These are phyloP conservation scores for Catostomus latipinnis DNA, from an alignment of 2,797 vertebrate genomes.

Conservation along the genomic window DNA sequence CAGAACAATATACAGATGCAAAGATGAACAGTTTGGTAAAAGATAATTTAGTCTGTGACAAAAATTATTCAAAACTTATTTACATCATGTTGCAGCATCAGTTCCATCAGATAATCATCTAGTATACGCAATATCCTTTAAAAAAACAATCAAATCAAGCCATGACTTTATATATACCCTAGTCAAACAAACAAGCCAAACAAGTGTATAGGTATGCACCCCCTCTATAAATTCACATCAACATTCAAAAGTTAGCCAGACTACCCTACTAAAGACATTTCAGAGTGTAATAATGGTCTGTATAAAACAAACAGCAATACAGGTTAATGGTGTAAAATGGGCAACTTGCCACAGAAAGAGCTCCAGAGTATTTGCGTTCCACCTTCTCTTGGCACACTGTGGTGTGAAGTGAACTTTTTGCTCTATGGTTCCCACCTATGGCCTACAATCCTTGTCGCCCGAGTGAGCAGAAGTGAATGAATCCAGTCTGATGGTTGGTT, in stretches of 20 bases:
- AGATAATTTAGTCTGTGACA: background rate
- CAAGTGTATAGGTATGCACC: conserved; percentile 6
- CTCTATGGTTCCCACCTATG: conserved; percentile 82
- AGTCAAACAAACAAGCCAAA: conserved; percentile 13
- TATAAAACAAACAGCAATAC: conserved; percentile 40
- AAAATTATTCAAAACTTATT: background rate
- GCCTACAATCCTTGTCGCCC: conserved; percentile 79
- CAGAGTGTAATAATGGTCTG: background rate
- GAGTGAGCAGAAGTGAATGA: conserved; percentile 88
- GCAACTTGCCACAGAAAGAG: conserved; percentile 81
- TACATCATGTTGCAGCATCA: background rate
- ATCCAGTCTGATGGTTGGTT: conserved; percentile 86
- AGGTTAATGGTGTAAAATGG: conserved; percentile 69
- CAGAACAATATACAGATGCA: background rate
- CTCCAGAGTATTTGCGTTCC: conserved; percentile 76
- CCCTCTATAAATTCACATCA: background rate
- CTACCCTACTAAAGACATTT: background rate
- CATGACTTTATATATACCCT: background rate
- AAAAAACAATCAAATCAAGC: conserved; percentile 8
- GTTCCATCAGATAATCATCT: background rate
- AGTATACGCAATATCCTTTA: background rate
- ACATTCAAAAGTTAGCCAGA: background rate
- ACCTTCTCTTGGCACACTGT: conserved; percentile 75
- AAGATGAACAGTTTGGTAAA: background rate
- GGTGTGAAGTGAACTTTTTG: conserved; percentile 79